A percentile compares a stretch with the other conserved stretches of the same genome.
phyloP scores from a whole-genome alignment of 1,140 invertebrate genomes.

The Macrostomum lignano region DNA sequence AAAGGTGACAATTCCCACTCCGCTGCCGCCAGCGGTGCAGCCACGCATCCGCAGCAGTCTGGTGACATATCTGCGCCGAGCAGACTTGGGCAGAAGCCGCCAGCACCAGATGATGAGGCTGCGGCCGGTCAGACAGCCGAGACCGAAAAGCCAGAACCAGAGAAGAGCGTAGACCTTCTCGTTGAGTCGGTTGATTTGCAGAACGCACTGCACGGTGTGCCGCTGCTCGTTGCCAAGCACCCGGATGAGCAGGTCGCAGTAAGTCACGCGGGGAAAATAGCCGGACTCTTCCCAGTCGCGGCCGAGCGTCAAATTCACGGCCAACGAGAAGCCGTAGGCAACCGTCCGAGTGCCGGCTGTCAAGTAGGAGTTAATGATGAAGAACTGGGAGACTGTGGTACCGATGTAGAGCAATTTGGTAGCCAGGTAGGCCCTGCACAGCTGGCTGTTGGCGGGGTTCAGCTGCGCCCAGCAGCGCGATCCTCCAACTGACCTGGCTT shows the following conservation, averaged over 20 bases:
- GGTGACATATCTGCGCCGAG: too few relatives aligned
- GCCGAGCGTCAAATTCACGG: conserved; percentile 13
- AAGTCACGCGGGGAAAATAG: conserved; percentile 28
- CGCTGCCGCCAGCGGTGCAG: too few relatives aligned
- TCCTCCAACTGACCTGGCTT: too few relatives aligned
- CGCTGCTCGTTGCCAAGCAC: conserved; percentile 24
- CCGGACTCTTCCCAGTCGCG: conserved; percentile 17
- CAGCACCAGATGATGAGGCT: too few relatives aligned
- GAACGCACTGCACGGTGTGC: conserved; percentile 22
- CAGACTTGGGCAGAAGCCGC: too few relatives aligned
- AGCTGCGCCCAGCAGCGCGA: too few relatives aligned
- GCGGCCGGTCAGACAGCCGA: too few relatives aligned
- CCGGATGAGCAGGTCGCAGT: conserved; percentile 26
- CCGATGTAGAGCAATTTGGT: conserved; percentile 29
- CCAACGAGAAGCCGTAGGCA: conserved; percentile 26
- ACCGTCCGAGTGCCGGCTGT: conserved; percentile 30
- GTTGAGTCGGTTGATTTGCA: conserved; percentile 12
- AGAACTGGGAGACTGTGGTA: conserved; percentile 30
- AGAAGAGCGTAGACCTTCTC: conserved; percentile 10
- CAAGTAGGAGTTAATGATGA: conserved; percentile 30
- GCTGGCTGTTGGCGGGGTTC: too few relatives aligned
- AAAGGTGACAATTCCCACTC: too few relatives aligned
- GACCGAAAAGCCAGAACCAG: too few relatives aligned
- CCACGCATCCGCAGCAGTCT: too few relatives aligned
- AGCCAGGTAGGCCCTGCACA: too few relatives aligned